These are phyloP conservation scores for Leptarthrus brevirostris DNA, from an alignment of 2,888 invertebrate species.

Conservation along the genomic window DNA sequence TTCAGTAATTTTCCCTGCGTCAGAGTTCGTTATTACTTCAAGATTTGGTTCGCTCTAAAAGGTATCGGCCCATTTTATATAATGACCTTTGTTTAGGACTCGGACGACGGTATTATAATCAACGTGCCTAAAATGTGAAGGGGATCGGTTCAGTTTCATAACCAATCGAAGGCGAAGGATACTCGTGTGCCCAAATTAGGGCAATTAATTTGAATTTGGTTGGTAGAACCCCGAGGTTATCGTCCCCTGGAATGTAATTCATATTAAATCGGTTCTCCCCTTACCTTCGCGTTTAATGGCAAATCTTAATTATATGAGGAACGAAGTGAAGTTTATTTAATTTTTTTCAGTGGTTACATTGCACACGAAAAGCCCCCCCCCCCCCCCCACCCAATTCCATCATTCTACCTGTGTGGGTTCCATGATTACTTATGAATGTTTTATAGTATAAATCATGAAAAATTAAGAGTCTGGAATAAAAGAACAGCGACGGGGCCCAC, in stretches of 20 bases:
- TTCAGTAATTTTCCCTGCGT: background rate
- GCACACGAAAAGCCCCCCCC: background rate
- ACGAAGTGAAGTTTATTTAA: constrained; percentile 12
- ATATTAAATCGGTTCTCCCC: constrained; percentile 24
- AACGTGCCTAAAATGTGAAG: background rate
- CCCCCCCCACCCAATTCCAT: background rate
- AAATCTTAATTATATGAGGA: constrained; percentile 6
- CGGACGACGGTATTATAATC: constrained; percentile 1
- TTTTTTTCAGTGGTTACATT: constrained; percentile 8
- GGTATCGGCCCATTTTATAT: no score
- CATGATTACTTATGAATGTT: constrained; percentile 16
- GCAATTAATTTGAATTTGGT: constrained; percentile 36
- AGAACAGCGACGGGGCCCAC: background rate
- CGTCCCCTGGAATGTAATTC: constrained; percentile 20
- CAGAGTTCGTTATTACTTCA: constrained; percentile 2
- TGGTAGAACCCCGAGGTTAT: constrained; percentile 11
- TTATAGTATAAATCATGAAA: constrained; percentile 28
- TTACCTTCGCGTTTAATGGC: constrained; percentile 25
- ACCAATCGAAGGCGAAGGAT: constrained; percentile 20
- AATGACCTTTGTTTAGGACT: constrained; percentile 1
- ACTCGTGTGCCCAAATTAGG: constrained; percentile 18
- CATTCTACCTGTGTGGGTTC: background rate
- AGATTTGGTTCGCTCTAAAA: background rate
- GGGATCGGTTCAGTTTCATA: constrained; percentile 27
- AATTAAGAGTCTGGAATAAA: constrained; percentile 27